phyloP scores from a whole-genome alignment of 2,797 vertebrate species.

The Triplophysa bombifrons region DNA sequence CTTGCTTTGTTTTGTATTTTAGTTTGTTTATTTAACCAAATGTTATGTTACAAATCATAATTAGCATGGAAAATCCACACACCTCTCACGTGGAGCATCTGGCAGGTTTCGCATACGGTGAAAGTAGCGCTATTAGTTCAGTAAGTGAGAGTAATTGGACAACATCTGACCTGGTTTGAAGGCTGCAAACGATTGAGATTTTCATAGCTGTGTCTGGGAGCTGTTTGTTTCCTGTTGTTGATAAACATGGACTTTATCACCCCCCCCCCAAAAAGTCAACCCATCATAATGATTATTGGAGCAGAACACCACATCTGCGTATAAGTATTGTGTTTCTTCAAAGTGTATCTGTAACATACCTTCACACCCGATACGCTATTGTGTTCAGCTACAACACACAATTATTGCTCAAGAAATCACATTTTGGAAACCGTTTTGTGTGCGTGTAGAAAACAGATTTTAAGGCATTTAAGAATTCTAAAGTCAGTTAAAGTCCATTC shows the following conservation, averaged over 20 bases:
- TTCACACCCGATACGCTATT: not conserved
- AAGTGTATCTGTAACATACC: not conserved
- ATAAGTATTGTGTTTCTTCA: slow-evolving; percentile 4
- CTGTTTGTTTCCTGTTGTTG: slow-evolving; percentile 23
- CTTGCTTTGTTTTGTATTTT: slow-evolving; percentile 17
- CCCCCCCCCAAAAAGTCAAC: slow-evolving; percentile 3
- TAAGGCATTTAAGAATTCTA: slow-evolving; percentile 35
- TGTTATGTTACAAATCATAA: slow-evolving; percentile 12
- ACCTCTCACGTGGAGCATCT: not conserved
- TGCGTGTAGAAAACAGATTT: slow-evolving; percentile 11
- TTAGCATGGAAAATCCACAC: slow-evolving; percentile 4
- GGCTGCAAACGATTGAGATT: slow-evolving; percentile 17
- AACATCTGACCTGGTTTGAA: slow-evolving; percentile 44
- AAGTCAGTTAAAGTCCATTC: slow-evolving; percentile 49
- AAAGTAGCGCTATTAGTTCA: slow-evolving; percentile 25
- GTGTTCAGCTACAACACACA: not conserved
- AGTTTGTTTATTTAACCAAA: slow-evolving; percentile 7
- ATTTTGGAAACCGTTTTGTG: slow-evolving; percentile 10
- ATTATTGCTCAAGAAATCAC: slow-evolving; percentile 26
- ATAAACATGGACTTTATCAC: slow-evolving; percentile 32
- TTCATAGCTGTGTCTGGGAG: not conserved
- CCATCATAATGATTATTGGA: not conserved
- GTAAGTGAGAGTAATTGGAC: slow-evolving; percentile 42
- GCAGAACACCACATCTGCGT: not conserved
- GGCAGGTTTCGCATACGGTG: not conserved